Base-by-base conservation (phyloP, 2,888 invertebrate species). In the Andrena chrysosceles region DNA sequence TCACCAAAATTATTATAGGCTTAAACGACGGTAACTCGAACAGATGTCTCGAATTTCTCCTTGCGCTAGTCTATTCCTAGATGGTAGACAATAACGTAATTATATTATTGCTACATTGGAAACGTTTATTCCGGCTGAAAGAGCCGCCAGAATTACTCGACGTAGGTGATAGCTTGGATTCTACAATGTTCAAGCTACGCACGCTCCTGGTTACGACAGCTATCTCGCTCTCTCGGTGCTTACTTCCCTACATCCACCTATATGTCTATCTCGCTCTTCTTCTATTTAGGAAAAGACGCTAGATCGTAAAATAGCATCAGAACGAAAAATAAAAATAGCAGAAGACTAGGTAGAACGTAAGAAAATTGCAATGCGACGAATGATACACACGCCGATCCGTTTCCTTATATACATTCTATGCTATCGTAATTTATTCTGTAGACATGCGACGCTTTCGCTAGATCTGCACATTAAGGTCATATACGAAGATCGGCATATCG, bases 271-370 rank as follows among this genome's bases (percentile, higher is more conserved):
- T 10, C 35, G 7, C 8, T 10, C 10, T 16, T 16, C 10, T 33
- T 20, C 2, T 2, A 48, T 20, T 59, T 23, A 42, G 35, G 35
- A 52, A 59, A 75, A 68, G 52, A 62, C 20, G 8, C 42, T 42
- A 64, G 63, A 81, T 72, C 42, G 49, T 63, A 72, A 81, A 69
- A 69, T 8, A 20, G 29, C 20, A 62, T 33, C 20, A 16, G 56
- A 56, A 69, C 42, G 52, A 64, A 59, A 48, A 63, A 31, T 35
- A 60, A 16, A 33, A 35, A 3, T 62, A 4, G 20, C 10, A 10
- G 1, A 33, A 7, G 6, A 20, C 1, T n/a, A 3, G n/a, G n/a
- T n/a, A n/a, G 31, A 60, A 5, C n/a, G 13, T n/a, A 62, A 10
- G 8, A 33, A 31, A 33, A 33, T 42, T 42, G 13, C 20, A 62